These are phyloP conservation scores for Nowickia ferox DNA, from an alignment of 2,888 invertebrate genomes.

Conservation along the genomic window DNA sequence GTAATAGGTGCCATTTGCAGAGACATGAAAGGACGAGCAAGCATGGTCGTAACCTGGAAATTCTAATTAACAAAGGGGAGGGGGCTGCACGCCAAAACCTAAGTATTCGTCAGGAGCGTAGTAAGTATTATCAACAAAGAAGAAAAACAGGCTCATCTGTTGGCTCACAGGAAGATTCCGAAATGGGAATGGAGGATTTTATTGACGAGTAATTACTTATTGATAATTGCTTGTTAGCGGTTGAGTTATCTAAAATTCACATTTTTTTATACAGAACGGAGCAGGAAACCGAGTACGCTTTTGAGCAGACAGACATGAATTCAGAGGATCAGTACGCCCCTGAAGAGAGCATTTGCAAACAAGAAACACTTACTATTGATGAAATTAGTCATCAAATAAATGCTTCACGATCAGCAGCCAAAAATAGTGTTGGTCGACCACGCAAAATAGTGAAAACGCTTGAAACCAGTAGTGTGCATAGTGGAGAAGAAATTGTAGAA, in stretches of 20 bases:
- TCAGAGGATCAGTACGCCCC: constrained; percentile 73
- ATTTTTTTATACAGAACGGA: constrained; percentile 60
- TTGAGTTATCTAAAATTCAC: not conserved
- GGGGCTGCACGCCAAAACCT: constrained; percentile 77
- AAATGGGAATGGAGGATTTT: constrained; percentile 72
- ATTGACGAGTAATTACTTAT: constrained; percentile 70
- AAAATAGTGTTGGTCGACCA: constrained; percentile 54
- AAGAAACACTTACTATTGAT: constrained; percentile 67
- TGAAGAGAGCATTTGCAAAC: constrained; percentile 72
- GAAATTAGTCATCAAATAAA: constrained; percentile 58
- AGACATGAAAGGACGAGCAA: constrained; percentile 80
- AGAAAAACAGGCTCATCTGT: constrained; percentile 72
- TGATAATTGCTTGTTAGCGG: not conserved
- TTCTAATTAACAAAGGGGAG: constrained; percentile 78
- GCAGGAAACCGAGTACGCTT: constrained; percentile 63
- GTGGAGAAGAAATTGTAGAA: constrained; percentile 66
- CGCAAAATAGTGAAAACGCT: constrained; percentile 56
- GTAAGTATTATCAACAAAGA: constrained; percentile 79
- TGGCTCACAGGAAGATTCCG: constrained; percentile 73
- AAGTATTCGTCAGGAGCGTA: constrained; percentile 79
- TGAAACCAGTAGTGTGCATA: constrained; percentile 39
- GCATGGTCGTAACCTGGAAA: constrained; percentile 79
- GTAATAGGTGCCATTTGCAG: constrained; percentile 81
- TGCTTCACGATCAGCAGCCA: constrained; percentile 37
- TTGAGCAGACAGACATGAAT: constrained; percentile 71